A percentile compares a stretch with the other conserved stretches of the same genome.
Conservation (phyloP, 2,797 vertebrate species). For the Channallabes apus region DNA sequence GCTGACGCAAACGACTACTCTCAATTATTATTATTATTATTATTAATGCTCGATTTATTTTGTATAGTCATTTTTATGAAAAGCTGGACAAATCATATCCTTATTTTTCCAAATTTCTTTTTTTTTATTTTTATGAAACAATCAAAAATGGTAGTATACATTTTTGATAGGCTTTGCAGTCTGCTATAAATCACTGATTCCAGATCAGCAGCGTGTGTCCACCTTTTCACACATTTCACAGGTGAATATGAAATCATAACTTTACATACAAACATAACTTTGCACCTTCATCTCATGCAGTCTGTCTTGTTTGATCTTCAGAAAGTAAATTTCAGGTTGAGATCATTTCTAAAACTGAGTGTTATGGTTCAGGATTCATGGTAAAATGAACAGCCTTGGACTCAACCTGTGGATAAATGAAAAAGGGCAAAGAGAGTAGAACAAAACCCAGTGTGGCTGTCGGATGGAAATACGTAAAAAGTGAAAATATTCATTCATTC, state of each 20-base stretch:
- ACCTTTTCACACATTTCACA: no score
- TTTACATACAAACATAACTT: not conserved
- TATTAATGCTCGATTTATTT: conserved; percentile 47
- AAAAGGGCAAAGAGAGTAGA: no score
- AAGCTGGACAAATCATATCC: conserved; percentile 52
- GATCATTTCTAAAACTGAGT: no score
- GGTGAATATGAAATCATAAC: not conserved
- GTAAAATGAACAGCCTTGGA: not conserved
- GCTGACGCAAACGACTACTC: conserved; percentile 51
- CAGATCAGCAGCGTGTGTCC: not conserved
- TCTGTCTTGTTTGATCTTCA: not conserved
- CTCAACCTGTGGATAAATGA: not conserved
- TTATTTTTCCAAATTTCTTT: conserved; percentile 24
- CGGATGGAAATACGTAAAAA: no score
- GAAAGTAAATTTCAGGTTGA: not conserved
- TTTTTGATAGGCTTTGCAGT: conserved; percentile 90
- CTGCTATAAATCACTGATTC: conserved; percentile 62
- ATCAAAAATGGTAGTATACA: conserved; percentile 78
- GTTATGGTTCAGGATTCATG: not conserved
- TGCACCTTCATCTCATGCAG: no score
- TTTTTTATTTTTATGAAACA: conserved; percentile 56
- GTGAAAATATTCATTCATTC: no score
- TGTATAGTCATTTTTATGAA: conserved; percentile 44
- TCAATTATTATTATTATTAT: conserved; percentile 51
- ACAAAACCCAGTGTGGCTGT: no score